Conservation (phyloP, 2,888 invertebrate species). For the Halocaridina rubra region DNA sequence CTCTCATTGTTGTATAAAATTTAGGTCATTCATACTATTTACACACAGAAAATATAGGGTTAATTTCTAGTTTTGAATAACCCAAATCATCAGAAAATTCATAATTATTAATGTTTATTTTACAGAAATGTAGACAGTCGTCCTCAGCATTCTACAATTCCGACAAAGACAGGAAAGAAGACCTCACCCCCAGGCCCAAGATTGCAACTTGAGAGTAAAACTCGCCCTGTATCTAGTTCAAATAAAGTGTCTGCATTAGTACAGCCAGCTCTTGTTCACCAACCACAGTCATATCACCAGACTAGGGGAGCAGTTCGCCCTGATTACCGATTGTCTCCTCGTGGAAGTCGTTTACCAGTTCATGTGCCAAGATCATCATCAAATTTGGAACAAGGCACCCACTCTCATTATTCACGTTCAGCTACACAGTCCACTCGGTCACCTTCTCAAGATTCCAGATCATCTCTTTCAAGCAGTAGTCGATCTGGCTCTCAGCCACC, state of each 20-base stretch:
- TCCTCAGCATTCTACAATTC: background rate
- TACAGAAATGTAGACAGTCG: constrained; percentile 1
- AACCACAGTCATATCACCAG: background rate
- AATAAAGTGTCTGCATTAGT: background rate
- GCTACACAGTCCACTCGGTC: background rate
- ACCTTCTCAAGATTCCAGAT: background rate
- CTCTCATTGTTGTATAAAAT: background rate
- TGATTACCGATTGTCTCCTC: background rate
- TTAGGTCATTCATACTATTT: background rate
- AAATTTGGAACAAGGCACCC: background rate
- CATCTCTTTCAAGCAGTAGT: background rate
- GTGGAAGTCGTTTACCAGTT: background rate
- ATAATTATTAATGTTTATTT: background rate
- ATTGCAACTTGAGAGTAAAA: background rate
- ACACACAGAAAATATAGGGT: too few relatives aligned
- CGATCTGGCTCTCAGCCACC: background rate
- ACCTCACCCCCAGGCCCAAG: constrained; percentile 1
- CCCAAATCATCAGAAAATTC: background rate
- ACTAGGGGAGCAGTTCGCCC: background rate
- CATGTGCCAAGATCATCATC: constrained; percentile 7
- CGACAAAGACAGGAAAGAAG: background rate
- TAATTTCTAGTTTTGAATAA: too few relatives aligned
- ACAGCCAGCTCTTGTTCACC: background rate
- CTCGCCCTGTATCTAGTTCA: background rate
- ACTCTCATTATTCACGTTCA: background rate